phyloP scores from a whole-genome alignment of 1,140 invertebrate species.

The Nephotettix cincticeps region DNA sequence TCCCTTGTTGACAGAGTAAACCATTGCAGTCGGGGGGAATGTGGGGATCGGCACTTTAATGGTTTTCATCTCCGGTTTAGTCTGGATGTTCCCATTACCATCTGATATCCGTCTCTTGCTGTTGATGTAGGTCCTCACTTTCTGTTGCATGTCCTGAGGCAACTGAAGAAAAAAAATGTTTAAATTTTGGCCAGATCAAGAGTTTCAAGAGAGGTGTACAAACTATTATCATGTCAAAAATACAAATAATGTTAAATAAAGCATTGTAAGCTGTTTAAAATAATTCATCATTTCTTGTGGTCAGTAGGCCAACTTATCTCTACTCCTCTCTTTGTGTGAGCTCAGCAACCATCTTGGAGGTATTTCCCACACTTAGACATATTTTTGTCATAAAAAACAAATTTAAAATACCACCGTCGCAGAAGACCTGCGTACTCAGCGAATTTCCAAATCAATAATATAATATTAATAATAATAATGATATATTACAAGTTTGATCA shows the following conservation, averaged over 20 bases:
- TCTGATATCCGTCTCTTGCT: conserved; percentile 59
- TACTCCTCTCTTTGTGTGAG: no score
- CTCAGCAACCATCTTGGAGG: no score
- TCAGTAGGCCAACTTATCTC: no score
- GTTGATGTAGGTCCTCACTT: conserved; percentile 75
- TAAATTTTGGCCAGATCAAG: not conserved
- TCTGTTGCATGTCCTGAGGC: conserved; percentile 84
- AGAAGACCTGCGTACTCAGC: no score
- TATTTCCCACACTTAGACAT: no score
- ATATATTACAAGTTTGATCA: no score
- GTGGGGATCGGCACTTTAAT: conserved; percentile 81
- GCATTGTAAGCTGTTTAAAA: no score
- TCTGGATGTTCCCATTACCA: conserved; percentile 44
- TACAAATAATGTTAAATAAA: not conserved
- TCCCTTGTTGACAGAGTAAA: conserved; percentile 71
- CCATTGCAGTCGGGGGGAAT: conserved; percentile 86
- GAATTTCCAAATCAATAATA: no score
- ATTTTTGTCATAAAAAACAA: no score
- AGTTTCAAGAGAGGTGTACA: not conserved
- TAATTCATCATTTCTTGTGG: no score
- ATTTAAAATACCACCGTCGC: no score
- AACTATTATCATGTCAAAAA: not conserved
- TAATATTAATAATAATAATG: no score
- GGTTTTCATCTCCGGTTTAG: conserved; percentile 60
- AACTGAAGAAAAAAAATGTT: conserved; percentile 60